Percentiles rank a stretch among this genome's conserved stretches.
These are phyloP conservation scores for Azorinus chamasolen DNA, from an alignment of 2,888 invertebrate genomes.

Conservation along the genomic window DNA sequence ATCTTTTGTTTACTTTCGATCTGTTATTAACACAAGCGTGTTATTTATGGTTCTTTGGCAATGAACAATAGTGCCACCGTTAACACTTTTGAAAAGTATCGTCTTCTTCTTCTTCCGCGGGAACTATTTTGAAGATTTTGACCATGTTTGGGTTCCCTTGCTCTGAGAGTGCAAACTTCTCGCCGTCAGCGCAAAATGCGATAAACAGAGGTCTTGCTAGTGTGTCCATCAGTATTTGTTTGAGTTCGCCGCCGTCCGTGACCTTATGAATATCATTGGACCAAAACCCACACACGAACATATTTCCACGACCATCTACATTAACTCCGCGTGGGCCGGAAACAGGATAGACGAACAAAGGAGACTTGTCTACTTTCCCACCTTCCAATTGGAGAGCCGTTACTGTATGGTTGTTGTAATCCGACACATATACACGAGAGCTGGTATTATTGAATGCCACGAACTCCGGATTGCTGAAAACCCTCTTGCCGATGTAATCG, in stretches of 20 bases:
- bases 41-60: too few relatives aligned
- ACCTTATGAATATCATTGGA: conserved; percentile 65
- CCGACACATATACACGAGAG: conserved; percentile 48
- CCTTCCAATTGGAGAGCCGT: conserved; percentile 53
- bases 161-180: conserved; percentile 57
- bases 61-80: too few relatives aligned
- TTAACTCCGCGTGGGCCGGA: conserved; percentile 62
- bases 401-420: conserved; percentile 63
- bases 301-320: conserved; percentile 48
- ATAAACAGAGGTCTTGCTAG: conserved; percentile 52
- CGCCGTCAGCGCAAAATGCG: conserved; percentile 46
- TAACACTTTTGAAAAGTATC: too few relatives aligned
- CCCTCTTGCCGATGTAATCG: conserved; percentile 60
- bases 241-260: conserved; percentile 40
- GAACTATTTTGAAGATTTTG: conserved; percentile 49
- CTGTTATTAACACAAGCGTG: too few relatives aligned
- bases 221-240: conserved; percentile 50
- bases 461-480: conserved; percentile 62
- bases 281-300: conserved; percentile 62
- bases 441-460: conserved; percentile 50
- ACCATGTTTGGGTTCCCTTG: conserved; percentile 60
- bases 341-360: conserved; percentile 55
- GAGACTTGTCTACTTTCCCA: conserved; percentile 54
- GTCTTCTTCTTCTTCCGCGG: conserved; percentile 50
- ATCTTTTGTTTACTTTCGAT: too few relatives aligned